phyloP scores from a whole-genome alignment of 2,888 invertebrate genomes.

The Ptilodon capucinus region DNA sequence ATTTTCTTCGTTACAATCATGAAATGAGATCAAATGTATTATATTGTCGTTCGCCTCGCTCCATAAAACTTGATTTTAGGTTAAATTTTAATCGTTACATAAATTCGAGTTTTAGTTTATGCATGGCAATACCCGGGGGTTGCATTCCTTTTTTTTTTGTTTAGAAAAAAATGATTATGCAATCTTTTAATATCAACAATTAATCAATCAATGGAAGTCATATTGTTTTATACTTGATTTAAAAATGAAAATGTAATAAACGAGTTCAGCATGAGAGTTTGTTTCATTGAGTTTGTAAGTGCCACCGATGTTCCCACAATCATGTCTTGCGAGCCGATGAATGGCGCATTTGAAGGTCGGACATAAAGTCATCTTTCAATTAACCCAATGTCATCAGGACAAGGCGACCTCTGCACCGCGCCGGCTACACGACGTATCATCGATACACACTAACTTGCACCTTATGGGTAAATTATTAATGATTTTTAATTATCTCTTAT shows the following conservation, averaged over 20 bases:
- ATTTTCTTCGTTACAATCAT: constrained; percentile 36
- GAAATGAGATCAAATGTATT: constrained; percentile 48
- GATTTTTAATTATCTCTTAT: constrained; percentile 36
- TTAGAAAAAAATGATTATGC: constrained; percentile 79
- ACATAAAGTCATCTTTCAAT: constrained; percentile 75
- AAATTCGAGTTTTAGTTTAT: constrained; percentile 75
- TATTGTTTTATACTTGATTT: constrained; percentile 50
- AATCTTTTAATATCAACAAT: constrained; percentile 58
- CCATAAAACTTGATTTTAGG: constrained; percentile 76
- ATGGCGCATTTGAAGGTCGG: constrained; percentile 64
- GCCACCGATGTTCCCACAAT: constrained; percentile 53
- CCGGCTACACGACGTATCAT: constrained; percentile 43
- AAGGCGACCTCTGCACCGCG: constrained; percentile 57
- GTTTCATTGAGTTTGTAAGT: constrained; percentile 43
- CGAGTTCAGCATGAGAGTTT: constrained; percentile 57
- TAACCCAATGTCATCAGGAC: constrained; percentile 75
- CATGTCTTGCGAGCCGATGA: constrained; percentile 51
- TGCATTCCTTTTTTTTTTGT: constrained; percentile 77
- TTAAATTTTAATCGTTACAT: constrained; percentile 49
- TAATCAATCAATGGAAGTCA: constrained; percentile 31
- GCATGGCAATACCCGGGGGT: constrained; percentile 78
- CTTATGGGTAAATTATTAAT: constrained; percentile 42
- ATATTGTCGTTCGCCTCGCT: constrained; percentile 65
- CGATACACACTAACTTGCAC: constrained; percentile 31
- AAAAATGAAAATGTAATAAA: constrained; percentile 65